These are phyloP conservation scores for Dynastes grantii DNA, from an alignment of 2,888 invertebrate genomes.

Conservation along the genomic window DNA sequence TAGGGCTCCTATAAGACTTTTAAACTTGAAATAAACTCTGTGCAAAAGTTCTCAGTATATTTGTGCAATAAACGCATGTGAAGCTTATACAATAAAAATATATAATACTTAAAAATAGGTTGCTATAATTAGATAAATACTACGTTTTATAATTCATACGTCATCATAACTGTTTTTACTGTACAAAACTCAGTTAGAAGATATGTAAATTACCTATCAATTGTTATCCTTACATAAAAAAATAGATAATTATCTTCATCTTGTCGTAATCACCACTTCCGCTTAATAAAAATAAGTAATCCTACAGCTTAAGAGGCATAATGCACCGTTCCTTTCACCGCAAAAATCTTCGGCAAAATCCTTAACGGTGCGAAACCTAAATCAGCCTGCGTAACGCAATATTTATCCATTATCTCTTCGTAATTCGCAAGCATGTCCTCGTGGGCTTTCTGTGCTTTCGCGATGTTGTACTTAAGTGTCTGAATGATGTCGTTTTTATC, in stretches of 20 bases:
- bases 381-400: neutral
- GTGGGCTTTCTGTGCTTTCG: neutral
- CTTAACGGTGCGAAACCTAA: constrained; percentile 19
- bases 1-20: no score
- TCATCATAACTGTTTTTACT: no score
- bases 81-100: constrained; percentile 8
- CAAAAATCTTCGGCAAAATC: constrained; percentile 8
- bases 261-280: neutral
- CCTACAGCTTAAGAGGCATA: neutral
- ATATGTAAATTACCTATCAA: no score
- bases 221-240: neutral
- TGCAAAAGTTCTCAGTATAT: neutral
- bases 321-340: neutral
- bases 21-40: no score
- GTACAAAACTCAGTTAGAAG: no score
- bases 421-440: neutral
- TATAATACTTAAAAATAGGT: constrained; percentile 1
- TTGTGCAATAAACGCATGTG: neutral
- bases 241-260: neutral
- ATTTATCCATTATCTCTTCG: neutral
- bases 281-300: no score
- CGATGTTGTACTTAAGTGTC: neutral
- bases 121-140: neutral
- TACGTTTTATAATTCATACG: no score
- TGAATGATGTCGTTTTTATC: constrained; percentile 1